Evolutionary conservation across 2,797 vertebrate species (phyloP).

Genomic region (Rachycentron canadum): DNA sequence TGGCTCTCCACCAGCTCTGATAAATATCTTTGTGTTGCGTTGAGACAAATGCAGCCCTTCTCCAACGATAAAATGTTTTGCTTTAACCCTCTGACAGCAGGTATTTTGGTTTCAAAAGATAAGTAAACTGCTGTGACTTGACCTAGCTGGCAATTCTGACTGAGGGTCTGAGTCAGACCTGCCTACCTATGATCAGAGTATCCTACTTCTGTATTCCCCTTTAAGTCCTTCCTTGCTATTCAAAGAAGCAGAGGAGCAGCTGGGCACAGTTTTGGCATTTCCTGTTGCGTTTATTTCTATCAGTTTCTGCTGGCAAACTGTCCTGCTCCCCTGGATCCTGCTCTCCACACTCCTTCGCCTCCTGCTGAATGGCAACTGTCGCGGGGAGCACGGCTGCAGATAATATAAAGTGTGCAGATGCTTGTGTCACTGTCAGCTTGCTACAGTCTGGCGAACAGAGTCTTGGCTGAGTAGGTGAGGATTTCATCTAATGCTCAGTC

Average conservation of each 20-base stretch:
- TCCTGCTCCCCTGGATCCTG: slow-evolving; percentile 35
- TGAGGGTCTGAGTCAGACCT: slow-evolving; percentile 51
- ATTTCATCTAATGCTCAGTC: slow-evolving; percentile 54
- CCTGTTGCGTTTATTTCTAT: slow-evolving; percentile 46
- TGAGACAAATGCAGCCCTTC: slow-evolving; percentile 19
- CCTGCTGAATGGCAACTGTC: slow-evolving; percentile 15
- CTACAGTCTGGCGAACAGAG: slow-evolving; percentile 44
- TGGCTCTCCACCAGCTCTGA: slow-evolving; percentile 22
- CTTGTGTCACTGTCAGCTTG: slow-evolving; percentile 53
- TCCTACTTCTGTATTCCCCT: slow-evolving; percentile 25
- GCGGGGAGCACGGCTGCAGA: slow-evolving; percentile 44
- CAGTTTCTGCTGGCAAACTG: slow-evolving; percentile 29
- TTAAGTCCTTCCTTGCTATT: slow-evolving; percentile 54
- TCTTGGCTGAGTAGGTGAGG: slow-evolving; percentile 49
- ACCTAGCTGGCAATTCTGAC: slow-evolving; percentile 36
- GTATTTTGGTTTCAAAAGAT: slow-evolving; percentile 30
- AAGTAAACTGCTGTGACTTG: slow-evolving; percentile 33
- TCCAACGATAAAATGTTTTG: neutral
- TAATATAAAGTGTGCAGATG: slow-evolving; percentile 53
- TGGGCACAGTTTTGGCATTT: slow-evolving; percentile 45
- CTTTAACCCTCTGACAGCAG: slow-evolving; percentile 11
- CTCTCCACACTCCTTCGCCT: slow-evolving; percentile 24
- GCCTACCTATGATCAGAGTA: slow-evolving; percentile 51
- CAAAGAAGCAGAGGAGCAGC: slow-evolving; percentile 43
- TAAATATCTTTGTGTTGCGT: slow-evolving; percentile 25